Evolutionary conservation across 2,888 invertebrate genomes (phyloP), one percentile per base, ranked within the genome.

Genomic region (Listrodromus nycthemerus): DNA sequence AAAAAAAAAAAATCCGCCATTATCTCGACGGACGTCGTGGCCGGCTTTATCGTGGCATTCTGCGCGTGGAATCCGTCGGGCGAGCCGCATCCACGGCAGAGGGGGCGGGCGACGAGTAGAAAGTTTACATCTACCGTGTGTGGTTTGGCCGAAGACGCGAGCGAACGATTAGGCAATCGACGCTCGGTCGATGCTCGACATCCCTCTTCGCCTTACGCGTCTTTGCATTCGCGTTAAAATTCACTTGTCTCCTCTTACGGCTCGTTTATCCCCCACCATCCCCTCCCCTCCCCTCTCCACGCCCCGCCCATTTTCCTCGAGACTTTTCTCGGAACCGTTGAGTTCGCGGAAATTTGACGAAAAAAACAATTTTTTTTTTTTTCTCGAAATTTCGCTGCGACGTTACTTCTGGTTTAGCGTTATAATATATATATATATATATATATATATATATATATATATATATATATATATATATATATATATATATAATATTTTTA

Each of bases 21-120:
- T 73, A 33, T 37, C 19, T 24, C 73, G 61, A 21, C 77, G 16
- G 27, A 70, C 52, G 55, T 33, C 69, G 83, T 74, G 13, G 41
- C 70, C 58, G 83, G 71, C 70, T 80, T 83, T 80, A 71, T 83
- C 80, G 70, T 83, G 83, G 75, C 75, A 83, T 83, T 83, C 80
- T 76, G 71, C 70, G 74, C 75, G 66, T 70, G 80, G 80, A 83
- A 80, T 80, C 63, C 71, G 69, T 61, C 52, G 7, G 55, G 70
- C 24, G 27, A 37, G 30, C n/a, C 58, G 69, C 79, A 78, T 69
- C 70, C 79, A 75, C 65, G 79, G 79, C 63, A 48, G 65, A 75
- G 58, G 45, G 69, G 65, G 63, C 41, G 69, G 65, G 63, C 41
- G 71, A 80, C 52, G 71, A 80, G 70, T 78, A 78, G 82, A 82